phyloP scores from a whole-genome alignment of 92 coral and sea anemone genomes.

The Porites evermanni region DNA sequence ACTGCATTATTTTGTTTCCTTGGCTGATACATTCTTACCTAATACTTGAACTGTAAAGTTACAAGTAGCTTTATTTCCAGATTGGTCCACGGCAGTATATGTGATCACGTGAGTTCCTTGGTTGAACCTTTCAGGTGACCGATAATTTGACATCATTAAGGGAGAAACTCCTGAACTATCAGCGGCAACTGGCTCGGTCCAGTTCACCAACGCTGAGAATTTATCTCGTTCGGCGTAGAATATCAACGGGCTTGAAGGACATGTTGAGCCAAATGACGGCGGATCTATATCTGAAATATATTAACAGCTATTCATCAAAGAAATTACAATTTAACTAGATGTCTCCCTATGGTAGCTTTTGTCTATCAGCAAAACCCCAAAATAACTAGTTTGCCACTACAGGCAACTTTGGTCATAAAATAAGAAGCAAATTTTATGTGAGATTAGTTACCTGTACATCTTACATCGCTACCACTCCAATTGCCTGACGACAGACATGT shows the following conservation, averaged over 20 bases:
- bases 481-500: constrained; percentile 29
- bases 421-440: too few species aligned
- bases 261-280: constrained; percentile 45
- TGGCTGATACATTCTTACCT: constrained; percentile 16
- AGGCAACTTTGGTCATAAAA: too few species aligned
- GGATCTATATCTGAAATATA: constrained; percentile 38
- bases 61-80: constrained; percentile 53
- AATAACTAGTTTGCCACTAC: too few species aligned
- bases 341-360: too few species aligned
- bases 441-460: constrained; percentile 20
- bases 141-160: constrained; percentile 1
- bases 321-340: too few species aligned
- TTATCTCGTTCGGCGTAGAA: constrained; percentile 25
- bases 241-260: constrained; percentile 18
- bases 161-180: constrained; percentile 62
- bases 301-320: background rate
- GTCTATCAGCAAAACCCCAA: too few species aligned
- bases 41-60: constrained; percentile 38
- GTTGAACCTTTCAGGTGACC: constrained; percentile 23
- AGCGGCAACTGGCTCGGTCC: constrained; percentile 55
- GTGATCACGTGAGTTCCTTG: constrained; percentile 43
- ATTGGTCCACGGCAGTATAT: constrained; percentile 60
- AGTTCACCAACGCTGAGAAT: constrained; percentile 40
- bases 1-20: too few species aligned
- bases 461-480: constrained; percentile 39